A percentile compares a stretch with the other conserved stretches of the same genome.
Conservation (phyloP, 2,113 vertebrate species). For the Choloepus hoffmanni region DNA sequence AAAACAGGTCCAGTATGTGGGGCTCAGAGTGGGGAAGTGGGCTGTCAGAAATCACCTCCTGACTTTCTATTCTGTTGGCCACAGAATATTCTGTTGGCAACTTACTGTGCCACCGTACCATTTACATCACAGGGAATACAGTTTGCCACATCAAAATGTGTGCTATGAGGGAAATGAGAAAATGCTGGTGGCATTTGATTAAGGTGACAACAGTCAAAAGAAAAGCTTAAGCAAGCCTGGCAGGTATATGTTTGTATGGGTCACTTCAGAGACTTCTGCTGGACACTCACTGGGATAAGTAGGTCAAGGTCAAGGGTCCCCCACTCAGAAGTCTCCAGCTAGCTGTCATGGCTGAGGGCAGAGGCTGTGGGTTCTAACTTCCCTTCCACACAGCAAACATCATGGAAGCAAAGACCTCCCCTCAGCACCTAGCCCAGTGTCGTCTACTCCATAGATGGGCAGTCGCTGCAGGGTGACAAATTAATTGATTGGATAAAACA, state of each 20-base stretch:
- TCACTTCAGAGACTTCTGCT: background rate
- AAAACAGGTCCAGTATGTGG: background rate
- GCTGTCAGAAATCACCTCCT: constrained; percentile 2
- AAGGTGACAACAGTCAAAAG: background rate
- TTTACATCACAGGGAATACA: background rate
- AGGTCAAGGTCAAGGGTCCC: background rate
- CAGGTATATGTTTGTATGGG: background rate
- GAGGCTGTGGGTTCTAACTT: background rate
- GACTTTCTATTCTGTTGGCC: background rate
- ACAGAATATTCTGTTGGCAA: background rate
- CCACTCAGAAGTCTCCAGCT: background rate
- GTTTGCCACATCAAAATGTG: constrained; percentile 50
- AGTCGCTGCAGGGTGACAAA: background rate
- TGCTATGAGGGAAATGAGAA: constrained; percentile 57
- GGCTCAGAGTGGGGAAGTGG: background rate
- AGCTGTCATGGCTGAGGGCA: background rate
- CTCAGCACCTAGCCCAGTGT: background rate
- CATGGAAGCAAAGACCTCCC: background rate
- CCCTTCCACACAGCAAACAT: background rate
- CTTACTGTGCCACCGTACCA: background rate
- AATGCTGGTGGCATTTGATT: constrained; percentile 56
- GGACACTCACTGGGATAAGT: background rate
- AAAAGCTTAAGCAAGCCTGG: background rate
- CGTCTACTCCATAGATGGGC: background rate
- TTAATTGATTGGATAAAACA: background rate